Evolutionary conservation across 2,113 vertebrate species (phyloP), one percentile per base, ranked within the genome.

Genomic region (Fulica atra): DNA sequence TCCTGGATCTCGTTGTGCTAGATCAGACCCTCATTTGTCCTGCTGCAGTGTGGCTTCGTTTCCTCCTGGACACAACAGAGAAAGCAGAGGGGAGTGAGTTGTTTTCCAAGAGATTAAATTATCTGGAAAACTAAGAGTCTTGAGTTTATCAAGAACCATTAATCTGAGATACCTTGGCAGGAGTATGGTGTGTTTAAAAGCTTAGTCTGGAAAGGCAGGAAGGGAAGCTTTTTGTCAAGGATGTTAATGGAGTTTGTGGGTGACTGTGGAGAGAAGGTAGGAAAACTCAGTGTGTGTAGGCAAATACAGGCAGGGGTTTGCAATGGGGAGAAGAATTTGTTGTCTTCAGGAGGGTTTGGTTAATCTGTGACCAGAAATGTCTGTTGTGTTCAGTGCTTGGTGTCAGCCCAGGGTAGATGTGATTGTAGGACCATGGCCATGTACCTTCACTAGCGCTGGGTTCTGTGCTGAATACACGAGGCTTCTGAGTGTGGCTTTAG

Each of bases 401-500:
- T 56, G 71, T 54, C 71, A 68, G 74, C 46, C n/a, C 19, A 16
- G 59, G 40, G n/a, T 46, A 11, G 38, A 71, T 5, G 54, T 18
- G 40, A 13, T 9, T 48, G 60, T 17, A 13, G 54, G 61, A 4
- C 48, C 0, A 1, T 14, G 69, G 26, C 19, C 56, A 0, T 31
- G 1, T 10, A 5, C 19, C 46, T 35, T 42, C 13, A 7, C 56
- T 44, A 63, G 31, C 9, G 0, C 25, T 48, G 64, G 1, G 1
- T 3, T 81, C 56, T 38, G 70, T 26, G 35, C 21, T 54, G 59
- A n/a, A 10, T 3, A 2, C 20, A 4, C 14, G 21, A 20, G 6
- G n/a, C 46, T 94, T 71, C 61, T 57, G 4, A 2, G 29, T 36
- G 29, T 36, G 60, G 6, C 9, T 85, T 64, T 7, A 31, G 50